These are phyloP conservation scores for Mastomys coucha DNA, from an alignment of 2,113 vertebrate species.

Conservation along the genomic window DNA sequence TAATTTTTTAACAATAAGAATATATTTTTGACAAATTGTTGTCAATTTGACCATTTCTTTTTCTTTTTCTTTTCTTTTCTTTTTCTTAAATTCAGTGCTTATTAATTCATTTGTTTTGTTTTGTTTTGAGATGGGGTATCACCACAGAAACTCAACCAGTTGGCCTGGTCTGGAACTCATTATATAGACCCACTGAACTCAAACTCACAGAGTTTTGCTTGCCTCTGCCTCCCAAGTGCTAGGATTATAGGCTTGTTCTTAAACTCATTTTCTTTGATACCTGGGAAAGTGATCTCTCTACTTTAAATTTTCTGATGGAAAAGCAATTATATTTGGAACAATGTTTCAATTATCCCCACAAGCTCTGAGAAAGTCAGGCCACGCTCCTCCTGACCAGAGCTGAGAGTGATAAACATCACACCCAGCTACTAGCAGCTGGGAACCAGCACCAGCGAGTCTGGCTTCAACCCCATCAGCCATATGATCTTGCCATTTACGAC, in stretches of 20 bases:
- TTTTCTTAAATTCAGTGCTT: not conserved
- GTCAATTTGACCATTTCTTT: no score
- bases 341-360: constrained; percentile 51
- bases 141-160: not conserved
- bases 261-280: constrained; percentile 46
- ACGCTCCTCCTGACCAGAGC: not conserved
- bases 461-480: not conserved
- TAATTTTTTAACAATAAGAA: constrained; percentile 34
- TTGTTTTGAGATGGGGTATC: not conserved
- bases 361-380: not conserved
- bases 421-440: not conserved
- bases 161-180: not conserved
- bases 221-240: not conserved
- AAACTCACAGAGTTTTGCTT: not conserved
- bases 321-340: constrained; percentile 67
- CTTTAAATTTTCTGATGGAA: constrained; percentile 64
- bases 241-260: not conserved
- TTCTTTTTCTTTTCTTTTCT: not conserved
- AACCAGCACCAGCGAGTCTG: not conserved
- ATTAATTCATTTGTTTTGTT: not conserved
- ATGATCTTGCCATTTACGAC: not conserved
- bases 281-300: constrained; percentile 44
- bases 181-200: not conserved
- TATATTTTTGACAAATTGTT: constrained; percentile 36
- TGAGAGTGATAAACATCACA: not conserved